Evolutionary conservation across 64 coral and sea anemone species (phyloP).

Genomic region (Stichodactyla mertensii): DNA sequence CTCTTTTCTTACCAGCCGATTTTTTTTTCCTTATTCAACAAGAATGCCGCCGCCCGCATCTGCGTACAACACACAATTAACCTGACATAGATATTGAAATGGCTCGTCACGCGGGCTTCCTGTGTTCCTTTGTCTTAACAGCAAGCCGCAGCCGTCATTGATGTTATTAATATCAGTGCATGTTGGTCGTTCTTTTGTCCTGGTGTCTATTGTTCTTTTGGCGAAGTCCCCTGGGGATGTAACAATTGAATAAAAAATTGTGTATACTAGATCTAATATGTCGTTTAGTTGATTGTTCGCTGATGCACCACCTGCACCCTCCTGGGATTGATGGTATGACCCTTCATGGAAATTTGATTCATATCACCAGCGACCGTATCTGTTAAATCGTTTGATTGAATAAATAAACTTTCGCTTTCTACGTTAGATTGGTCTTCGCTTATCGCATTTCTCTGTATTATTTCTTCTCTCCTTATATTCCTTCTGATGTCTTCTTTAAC

Average conservation of each 20-base stretch:
- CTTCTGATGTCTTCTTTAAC: background rate
- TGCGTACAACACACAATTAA: constrained; percentile 26
- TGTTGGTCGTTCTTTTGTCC: background rate
- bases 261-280: background rate
- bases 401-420: background rate
- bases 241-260: background rate
- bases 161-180: too few relatives aligned
- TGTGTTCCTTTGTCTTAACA: too few relatives aligned
- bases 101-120: constrained; percentile 1
- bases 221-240: background rate
- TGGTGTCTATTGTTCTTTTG: background rate
- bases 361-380: background rate
- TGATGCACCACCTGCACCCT: background rate
- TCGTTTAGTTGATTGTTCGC: background rate
- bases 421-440: background rate
- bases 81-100: constrained; percentile 28
- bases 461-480: background rate
- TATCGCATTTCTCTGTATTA: background rate
- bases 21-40: background rate
- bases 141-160: too few relatives aligned
- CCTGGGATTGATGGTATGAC: background rate
- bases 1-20: background rate
- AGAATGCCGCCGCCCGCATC: constrained; percentile 21
- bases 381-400: background rate
- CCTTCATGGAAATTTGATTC: background rate